Conservation (phyloP, 2,888 invertebrate genomes). For the Phymatocera aterrima region DNA sequence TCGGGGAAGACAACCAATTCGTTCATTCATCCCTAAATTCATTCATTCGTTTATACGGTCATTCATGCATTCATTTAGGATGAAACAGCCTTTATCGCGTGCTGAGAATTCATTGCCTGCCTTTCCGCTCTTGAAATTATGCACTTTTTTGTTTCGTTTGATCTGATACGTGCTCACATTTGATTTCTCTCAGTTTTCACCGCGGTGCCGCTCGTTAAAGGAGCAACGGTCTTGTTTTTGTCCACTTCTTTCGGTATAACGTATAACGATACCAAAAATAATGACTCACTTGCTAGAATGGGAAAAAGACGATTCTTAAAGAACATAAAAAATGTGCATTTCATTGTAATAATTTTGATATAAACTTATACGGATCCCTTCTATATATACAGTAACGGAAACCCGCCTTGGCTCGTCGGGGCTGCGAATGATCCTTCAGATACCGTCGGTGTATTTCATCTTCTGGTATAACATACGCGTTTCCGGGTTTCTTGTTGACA, state of each 20-base stretch:
- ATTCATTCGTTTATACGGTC: constrained; percentile 52
- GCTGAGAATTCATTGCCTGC: constrained; percentile 56
- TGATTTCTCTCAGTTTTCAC: too few species aligned
- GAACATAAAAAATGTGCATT: not conserved
- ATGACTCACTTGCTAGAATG: too few species aligned
- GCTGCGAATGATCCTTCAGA: constrained; percentile 14
- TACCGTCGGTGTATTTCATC: not conserved
- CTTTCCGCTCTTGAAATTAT: constrained; percentile 25
- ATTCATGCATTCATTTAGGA: constrained; percentile 53
- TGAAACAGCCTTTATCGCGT: constrained; percentile 54
- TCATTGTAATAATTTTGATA: not conserved
- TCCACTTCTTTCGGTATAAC: too few species aligned
- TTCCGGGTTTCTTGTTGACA: constrained; percentile 19
- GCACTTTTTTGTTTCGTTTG: too few species aligned
- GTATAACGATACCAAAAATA: too few species aligned
- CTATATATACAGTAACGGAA: not conserved
- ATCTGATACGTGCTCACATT: too few species aligned
- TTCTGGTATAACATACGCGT: constrained; percentile 14
- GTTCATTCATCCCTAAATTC: constrained; percentile 53
- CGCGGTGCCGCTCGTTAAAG: too few species aligned
- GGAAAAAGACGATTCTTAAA: not conserved
- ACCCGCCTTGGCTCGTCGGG: not conserved
- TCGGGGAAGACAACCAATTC: not conserved
- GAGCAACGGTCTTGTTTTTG: too few species aligned
- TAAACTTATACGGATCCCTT: not conserved